Evolutionary conservation across 64 coral and sea anemone species (phyloP).

Genomic region (Porites lutea): DNA sequence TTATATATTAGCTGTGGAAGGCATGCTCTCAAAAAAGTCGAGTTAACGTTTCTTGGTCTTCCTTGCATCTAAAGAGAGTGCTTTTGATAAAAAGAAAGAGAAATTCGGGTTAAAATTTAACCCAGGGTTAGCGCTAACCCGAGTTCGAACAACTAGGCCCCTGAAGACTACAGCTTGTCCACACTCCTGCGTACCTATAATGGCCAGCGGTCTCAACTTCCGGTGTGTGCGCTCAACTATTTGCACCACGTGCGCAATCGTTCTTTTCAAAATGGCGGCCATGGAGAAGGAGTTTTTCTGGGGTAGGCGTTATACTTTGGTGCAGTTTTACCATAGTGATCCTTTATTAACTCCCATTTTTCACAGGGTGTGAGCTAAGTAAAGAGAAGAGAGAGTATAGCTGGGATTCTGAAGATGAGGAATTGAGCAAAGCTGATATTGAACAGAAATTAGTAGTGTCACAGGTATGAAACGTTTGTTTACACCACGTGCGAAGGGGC

Average conservation of each 20-base stretch:
- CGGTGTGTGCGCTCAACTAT: neutral
- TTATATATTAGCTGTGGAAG: too few relatives aligned
- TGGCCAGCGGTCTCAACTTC: neutral
- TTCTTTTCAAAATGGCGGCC: constrained; percentile 71
- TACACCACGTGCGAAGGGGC: neutral
- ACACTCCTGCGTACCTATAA: neutral
- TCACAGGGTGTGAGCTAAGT: constrained; percentile 54
- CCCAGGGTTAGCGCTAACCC: too few relatives aligned
- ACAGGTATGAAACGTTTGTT: constrained; percentile 29
- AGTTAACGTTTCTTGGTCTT: too few relatives aligned
- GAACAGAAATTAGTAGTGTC: constrained; percentile 64
- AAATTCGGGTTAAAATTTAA: too few relatives aligned
- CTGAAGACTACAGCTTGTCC: neutral
- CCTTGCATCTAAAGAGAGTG: too few relatives aligned
- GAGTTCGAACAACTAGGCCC: too few relatives aligned
- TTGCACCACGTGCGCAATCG: neutral
- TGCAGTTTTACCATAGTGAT: neutral
- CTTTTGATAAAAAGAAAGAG: too few relatives aligned
- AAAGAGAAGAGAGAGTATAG: constrained; percentile 48
- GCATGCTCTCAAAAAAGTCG: too few relatives aligned
- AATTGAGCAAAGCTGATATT: constrained; percentile 38
- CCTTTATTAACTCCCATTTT: neutral
- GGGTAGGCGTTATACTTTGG: constrained; percentile 35
- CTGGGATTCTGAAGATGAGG: constrained; percentile 47
- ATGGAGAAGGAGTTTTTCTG: constrained; percentile 77